Percentiles rank a stretch among this genome's conserved stretches.
Conservation (phyloP, 2,888 invertebrate species). For the Ditula angustiorana region DNA sequence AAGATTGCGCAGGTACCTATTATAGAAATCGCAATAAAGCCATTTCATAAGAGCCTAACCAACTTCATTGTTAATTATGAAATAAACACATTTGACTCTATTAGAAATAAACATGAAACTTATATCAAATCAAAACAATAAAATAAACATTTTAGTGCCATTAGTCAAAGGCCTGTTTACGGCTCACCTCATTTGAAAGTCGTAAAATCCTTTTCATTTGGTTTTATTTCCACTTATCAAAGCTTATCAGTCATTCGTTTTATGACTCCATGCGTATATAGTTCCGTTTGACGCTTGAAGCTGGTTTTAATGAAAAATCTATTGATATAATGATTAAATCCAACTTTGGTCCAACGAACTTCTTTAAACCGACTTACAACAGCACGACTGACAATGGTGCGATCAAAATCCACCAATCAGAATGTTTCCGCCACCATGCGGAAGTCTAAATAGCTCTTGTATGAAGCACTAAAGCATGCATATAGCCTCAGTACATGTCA, state of each 20-base stretch:
- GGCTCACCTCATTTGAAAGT: conserved; percentile 29
- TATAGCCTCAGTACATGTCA: no score
- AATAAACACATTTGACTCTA: not conserved
- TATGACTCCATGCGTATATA: conserved; percentile 1
- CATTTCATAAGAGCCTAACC: no score
- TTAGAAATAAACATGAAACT: not conserved
- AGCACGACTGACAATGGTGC: no score
- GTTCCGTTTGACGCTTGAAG: not conserved
- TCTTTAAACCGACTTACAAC: no score
- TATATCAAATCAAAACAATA: conserved; percentile 2
- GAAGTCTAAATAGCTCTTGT: no score
- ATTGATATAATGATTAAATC: not conserved
- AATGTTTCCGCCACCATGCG: no score
- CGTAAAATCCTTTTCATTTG: conserved; percentile 38
- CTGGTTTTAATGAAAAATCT: not conserved
- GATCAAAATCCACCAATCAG: no score
- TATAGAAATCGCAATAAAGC: no score
- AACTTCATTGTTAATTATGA: not conserved
- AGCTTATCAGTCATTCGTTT: conserved; percentile 25
- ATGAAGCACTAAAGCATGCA: no score
- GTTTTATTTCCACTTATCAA: conserved; percentile 30
- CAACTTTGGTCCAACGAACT: no score
- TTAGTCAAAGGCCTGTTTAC: conserved; percentile 14
- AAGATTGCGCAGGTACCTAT: no score
- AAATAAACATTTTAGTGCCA: conserved; percentile 6